Conservation (phyloP, 2,888 invertebrate species). For the Alloscopus bannaensis region DNA sequence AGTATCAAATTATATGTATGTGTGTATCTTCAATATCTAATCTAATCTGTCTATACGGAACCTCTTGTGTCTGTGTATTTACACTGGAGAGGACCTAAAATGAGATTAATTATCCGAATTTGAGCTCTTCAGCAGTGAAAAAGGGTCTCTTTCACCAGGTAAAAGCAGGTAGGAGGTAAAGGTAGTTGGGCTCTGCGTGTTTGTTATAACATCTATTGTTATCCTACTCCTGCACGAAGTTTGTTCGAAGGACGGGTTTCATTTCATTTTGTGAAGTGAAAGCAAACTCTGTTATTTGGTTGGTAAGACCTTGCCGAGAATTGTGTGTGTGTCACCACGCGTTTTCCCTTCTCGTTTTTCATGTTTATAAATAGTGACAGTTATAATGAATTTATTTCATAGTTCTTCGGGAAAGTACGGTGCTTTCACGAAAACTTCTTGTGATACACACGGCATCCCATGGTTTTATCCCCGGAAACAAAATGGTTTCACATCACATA, state of each 20-base stretch:
- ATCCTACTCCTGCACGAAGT: too few relatives aligned
- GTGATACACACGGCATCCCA: too few relatives aligned
- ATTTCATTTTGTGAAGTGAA: too few relatives aligned
- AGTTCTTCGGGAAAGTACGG: too few relatives aligned
- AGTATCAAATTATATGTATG: slow-evolving; percentile 24
- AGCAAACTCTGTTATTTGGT: neutral
- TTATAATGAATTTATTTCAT: too few relatives aligned
- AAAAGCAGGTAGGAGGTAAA: slow-evolving; percentile 9
- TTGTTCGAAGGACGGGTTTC: too few relatives aligned
- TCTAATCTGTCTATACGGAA: neutral
- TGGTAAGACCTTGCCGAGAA: neutral
- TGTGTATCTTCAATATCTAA: neutral
- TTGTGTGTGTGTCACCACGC: neutral
- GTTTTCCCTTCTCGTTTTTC: neutral
- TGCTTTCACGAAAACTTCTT: too few relatives aligned
- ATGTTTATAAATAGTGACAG: too few relatives aligned
- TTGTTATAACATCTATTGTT: slow-evolving; percentile 13
- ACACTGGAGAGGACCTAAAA: slow-evolving; percentile 43
- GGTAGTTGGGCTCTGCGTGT: neutral
- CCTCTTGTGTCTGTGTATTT: slow-evolving; percentile 18
- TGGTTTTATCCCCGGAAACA: too few relatives aligned
- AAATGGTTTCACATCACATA: too few relatives aligned
- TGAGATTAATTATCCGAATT: slow-evolving; percentile 58
- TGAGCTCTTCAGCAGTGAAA: slow-evolving; percentile 24
- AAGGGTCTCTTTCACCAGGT: slow-evolving; percentile 13